Evolutionary conservation across 2,888 invertebrate genomes (phyloP), one percentile per base, ranked within the genome.

Genomic region (Cerastis leucographa): DNA sequence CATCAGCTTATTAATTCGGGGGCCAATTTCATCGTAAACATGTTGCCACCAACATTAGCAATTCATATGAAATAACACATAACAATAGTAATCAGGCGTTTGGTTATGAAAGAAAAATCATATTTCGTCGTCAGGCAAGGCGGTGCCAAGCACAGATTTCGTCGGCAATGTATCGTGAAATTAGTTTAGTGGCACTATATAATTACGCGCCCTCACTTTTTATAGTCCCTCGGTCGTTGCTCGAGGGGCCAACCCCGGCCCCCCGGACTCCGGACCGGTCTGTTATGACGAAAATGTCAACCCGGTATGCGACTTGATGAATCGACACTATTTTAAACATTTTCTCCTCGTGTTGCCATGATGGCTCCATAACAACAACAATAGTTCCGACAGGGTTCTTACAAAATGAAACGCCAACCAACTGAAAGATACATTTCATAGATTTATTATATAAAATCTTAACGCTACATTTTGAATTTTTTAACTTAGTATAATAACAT

Each of bases 371-470:
- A 76, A 64, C 71, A 81, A 74, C 77, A 81, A 85, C 78, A 75
- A 65, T 76, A 70, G 56, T 40, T 12, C 8, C 2, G 42, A 68
- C 40, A 66, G 49, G 78, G 71, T 54, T 65, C 22, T n/a, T 59
- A 71, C 46, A 51, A 91, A 94, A 93, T 93, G 87, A 95, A 95
- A 93, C 91, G 83, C 89, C 82, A 89, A 85, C 84, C 90, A 87
- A 89, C 88, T 94, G 93, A 94, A 94, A 94, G 93, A 91, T 96
- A 96, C 95, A 95, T 96, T 96, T 96, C 93, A 96, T 96, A 95
- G 93, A 95, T 96, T 96, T 96, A 96, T 96, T 96, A 96, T 96
- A 96, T 96, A 96, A 96, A 96, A 96, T 95, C 96, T 96, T 96
- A 96, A 92, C 90, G 90, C 96, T 96, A 96, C 96, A 92, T 94